These are phyloP conservation scores for Acanthopleura granulata DNA, from an alignment of 2,888 invertebrate genomes.

Conservation along the genomic window DNA sequence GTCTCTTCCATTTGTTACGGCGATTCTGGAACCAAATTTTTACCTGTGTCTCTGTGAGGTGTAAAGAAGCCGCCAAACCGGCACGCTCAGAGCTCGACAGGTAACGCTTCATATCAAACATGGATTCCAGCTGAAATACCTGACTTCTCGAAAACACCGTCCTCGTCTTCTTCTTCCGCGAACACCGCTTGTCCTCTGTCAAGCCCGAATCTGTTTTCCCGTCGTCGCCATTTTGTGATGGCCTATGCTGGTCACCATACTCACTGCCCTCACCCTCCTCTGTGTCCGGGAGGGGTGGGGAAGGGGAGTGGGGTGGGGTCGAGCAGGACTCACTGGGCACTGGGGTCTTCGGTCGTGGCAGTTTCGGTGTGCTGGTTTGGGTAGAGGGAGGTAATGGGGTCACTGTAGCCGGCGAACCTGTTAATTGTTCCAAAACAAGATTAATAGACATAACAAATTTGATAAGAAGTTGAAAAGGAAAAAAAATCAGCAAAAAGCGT, in stretches of 20 bases:
- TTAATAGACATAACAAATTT: too few relatives aligned
- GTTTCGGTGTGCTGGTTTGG: not conserved
- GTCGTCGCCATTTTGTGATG: not conserved
- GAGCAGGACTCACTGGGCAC: not conserved
- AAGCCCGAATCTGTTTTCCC: not conserved
- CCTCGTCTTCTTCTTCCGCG: conserved; percentile 69
- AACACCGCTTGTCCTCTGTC: not conserved
- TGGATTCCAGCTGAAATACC: conserved; percentile 69
- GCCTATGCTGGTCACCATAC: not conserved
- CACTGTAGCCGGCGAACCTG: not conserved
- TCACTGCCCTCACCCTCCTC: not conserved
- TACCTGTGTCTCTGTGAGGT: conserved; percentile 70
- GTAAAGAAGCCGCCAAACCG: conserved; percentile 66
- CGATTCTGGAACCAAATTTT: conserved; percentile 71
- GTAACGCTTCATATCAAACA: conserved; percentile 70
- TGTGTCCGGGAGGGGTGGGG: not conserved
- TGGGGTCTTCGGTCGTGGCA: not conserved
- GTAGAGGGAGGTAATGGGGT: conserved; percentile 2
- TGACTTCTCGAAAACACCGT: conserved; percentile 70
- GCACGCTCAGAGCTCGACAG: conserved; percentile 69
- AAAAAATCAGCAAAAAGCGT: too few relatives aligned
- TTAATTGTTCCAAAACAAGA: not conserved
- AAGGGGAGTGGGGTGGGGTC: not conserved
- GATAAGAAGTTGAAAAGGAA: too few relatives aligned
- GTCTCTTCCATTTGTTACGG: conserved; percentile 70